Evolutionary conservation across 2,888 invertebrate species (phyloP), one percentile per base, ranked within the genome.

Genomic region (Xestia c-nigrum): DNA sequence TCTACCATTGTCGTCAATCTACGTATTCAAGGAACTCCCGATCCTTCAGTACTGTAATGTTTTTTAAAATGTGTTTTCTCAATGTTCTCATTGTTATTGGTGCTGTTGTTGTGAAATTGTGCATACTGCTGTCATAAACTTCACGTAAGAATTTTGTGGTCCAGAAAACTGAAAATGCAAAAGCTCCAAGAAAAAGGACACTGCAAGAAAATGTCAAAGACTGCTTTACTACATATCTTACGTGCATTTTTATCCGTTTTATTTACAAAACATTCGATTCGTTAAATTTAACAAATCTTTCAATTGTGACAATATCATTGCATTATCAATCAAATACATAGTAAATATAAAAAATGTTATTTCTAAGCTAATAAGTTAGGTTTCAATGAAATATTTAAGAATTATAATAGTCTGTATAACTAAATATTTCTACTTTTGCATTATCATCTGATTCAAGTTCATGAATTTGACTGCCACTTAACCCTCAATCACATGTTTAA

Each of bases 121-220:
- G 10, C 16, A 40, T 40, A n/a, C 52, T 52, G 21, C 38, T 43
- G 0, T 68, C 57, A 71, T 89, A 91, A 3, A 94, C 77, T 83
- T 92, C 90, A 31, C 74, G 76, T 19, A 93, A 46, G 69, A 93
- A 92, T 66, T 92, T 94, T 50, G 88, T 84, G 3, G 93, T 92
- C 94, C 94, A 94, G 87, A 93, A 94, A 55, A 90, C 78, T 69
- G 94, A 88, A 87, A 94, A 94, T 64, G 88, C 90, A 72, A 94
- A 80, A 63, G 93, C 94, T 66, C 93, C 93, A 78, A 93, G 77
- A 72, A 93, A 81, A 80, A 93, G 83, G 14, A 90, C 85, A 78
- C 93, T 93, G 94, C 31, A 91, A 91, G 64, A 78, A 80, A 77
- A 81, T 73, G 64, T 70, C 47, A 46, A 61, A 69, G 6, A 50